Conservation (phyloP, 1,140 invertebrate genomes). For the Acromyrmex echinatior region DNA sequence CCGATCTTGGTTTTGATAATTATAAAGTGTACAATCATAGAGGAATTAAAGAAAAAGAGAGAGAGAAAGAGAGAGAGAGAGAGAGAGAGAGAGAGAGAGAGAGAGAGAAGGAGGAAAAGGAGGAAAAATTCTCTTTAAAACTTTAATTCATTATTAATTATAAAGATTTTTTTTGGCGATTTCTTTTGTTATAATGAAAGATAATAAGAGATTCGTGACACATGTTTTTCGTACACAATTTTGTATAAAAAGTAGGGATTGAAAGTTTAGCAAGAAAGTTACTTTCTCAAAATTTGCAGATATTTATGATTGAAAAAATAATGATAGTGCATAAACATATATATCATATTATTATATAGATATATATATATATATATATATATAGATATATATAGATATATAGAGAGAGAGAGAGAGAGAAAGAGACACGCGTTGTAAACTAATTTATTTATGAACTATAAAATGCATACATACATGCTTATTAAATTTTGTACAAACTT, state of each 20-base stretch:
- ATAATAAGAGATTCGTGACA: background rate
- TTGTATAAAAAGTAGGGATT: slow-evolving; percentile 10
- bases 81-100: background rate
- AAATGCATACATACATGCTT: no score
- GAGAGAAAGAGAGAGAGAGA: background rate
- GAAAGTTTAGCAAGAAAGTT: slow-evolving; percentile 23
- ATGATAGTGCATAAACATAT: slow-evolving; percentile 1
- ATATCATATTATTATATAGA: no score
- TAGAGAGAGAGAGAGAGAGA: no score
- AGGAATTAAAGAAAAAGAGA: background rate
- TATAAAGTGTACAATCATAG: slow-evolving; percentile 1
- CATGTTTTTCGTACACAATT: background rate
- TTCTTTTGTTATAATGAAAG: background rate
- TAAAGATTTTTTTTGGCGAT: background rate
- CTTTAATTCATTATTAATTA: background rate
- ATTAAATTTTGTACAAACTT: no score
- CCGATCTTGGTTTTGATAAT: slow-evolving; percentile 15
- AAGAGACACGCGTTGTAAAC: no score
- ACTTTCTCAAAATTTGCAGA: slow-evolving; percentile 12
- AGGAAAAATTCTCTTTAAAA: background rate
- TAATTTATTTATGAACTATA: no score
- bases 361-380: no score
- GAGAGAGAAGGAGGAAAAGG: background rate
- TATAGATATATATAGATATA: no score
- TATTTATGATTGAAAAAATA: slow-evolving; percentile 47